These are phyloP conservation scores for Eulemur macaco DNA, from an alignment of 2,113 vertebrate species.

Conservation along the genomic window DNA sequence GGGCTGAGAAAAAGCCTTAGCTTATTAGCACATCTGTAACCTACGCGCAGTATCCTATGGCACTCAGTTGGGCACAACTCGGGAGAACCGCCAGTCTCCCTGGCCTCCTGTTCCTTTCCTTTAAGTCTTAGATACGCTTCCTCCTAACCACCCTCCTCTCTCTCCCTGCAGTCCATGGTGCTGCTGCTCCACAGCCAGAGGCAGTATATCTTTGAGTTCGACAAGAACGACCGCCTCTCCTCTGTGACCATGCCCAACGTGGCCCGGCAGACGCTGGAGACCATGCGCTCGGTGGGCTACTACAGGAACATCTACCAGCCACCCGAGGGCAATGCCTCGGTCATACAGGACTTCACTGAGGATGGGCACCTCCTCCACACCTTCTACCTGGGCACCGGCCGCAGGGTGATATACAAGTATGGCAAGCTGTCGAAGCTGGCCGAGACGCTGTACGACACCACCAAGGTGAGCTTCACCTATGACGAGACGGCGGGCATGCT, in stretches of 20 bases:
- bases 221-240: constrained; percentile 95
- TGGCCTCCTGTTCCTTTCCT: background rate
- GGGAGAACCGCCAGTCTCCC: background rate
- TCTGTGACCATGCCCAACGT: constrained; percentile 99
- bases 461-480: constrained; percentile 94
- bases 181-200: constrained; percentile 97
- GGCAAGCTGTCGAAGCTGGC: constrained; percentile 95
- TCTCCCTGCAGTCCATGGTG: constrained; percentile 93
- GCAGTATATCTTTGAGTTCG: constrained; percentile 99
- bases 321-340: constrained; percentile 94
- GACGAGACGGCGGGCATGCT: constrained; percentile 96
- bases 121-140: background rate
- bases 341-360: constrained; percentile 97
- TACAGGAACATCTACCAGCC: constrained; percentile 97
- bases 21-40: too few relatives aligned
- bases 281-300: constrained; percentile 96
- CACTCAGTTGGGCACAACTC: background rate
- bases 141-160: background rate
- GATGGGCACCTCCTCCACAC: constrained; percentile 94
- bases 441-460: constrained; percentile 96
- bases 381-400: constrained; percentile 93
- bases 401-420: constrained; percentile 95
- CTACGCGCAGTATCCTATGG: background rate
- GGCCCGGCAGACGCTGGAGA: constrained; percentile 95
- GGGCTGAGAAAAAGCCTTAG: too few relatives aligned